Evolutionary conservation across 2,888 invertebrate genomes (phyloP).

Genomic region (Petrophora chlorosata): DNA sequence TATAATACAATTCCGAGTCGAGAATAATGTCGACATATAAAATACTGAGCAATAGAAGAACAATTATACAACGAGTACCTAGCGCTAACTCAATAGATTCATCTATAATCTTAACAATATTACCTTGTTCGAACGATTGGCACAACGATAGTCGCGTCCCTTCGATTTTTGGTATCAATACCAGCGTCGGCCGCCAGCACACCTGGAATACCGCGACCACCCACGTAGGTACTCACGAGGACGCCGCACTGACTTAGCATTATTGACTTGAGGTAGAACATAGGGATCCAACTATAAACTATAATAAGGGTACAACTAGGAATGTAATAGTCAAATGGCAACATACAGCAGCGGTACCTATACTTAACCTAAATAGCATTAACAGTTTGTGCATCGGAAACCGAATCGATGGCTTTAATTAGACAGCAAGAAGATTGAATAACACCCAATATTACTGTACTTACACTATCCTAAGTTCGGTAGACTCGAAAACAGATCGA

Average conservation of each 20-base stretch:
- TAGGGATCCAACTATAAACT: constrained; percentile 75
- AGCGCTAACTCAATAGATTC: constrained; percentile 73
- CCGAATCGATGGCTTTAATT: constrained; percentile 40
- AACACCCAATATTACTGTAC: constrained; percentile 51
- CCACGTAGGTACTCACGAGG: constrained; percentile 36
- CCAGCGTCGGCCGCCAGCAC: constrained; percentile 35
- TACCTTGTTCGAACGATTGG: constrained; percentile 79
- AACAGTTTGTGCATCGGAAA: constrained; percentile 59
- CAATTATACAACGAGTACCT: constrained; percentile 74
- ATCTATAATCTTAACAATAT: constrained; percentile 77
- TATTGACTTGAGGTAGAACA: constrained; percentile 81
- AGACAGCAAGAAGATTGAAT: constrained; percentile 24
- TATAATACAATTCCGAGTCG: constrained; percentile 80
- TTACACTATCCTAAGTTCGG: constrained; percentile 40
- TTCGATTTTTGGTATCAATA: constrained; percentile 74
- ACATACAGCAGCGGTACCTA: constrained; percentile 76
- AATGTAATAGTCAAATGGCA: constrained; percentile 79
- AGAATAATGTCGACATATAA: constrained; percentile 71
- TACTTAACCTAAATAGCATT: constrained; percentile 63
- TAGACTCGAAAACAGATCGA: constrained; percentile 58
- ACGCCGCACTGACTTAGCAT: constrained; percentile 76
- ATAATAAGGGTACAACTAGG: constrained; percentile 76
- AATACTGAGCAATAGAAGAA: constrained; percentile 82
- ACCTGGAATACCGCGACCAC: background rate
- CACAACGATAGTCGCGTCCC: constrained; percentile 73